Evolutionary conservation across 2,888 invertebrate genomes (phyloP), one percentile per base, ranked within the genome.

Genomic region (Spisula solida): DNA sequence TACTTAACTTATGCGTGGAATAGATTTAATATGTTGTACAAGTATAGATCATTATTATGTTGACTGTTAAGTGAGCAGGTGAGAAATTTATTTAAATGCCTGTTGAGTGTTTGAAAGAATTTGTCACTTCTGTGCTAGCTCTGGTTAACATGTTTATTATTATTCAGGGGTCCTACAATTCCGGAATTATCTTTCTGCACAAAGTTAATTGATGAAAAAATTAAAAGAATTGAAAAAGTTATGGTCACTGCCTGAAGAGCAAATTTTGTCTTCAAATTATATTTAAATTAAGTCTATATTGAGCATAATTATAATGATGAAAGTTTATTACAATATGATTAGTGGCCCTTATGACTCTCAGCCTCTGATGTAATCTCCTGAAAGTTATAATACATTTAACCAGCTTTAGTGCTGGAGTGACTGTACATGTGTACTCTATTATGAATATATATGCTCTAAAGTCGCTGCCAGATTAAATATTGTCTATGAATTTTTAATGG

Each of bases 381-480:
- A 41, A 41, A 41, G 41, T 41, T 41, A 5, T 25, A 25, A 66
- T 66, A 25, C 60, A 25, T 66, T 66, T 25, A 66, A 25, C 60
- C 25, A 66, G 60, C 0, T 66, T 66, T 66, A 2, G 25, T 12
- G 25, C 60, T 25, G 12, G 25, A 66, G 25, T 66, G n/a, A 66
- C 60, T n/a, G n/a, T 8, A n/a, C 25, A n/a, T 10, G 25, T 20
- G 8, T 66, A 66, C 25, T 66, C 6, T 25, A 66, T n/a, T 66
- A 66, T 66, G 25, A 66, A 66, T 25, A 12, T 25, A 66, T 1
- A 66, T 25, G 20, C 25, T 66, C 60, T 66, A 25, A 51, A 66
- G n/a, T 66, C n/a, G 60, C 60, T 66, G 60, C 60, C 60, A 66
- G 60, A 66, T 66, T 66, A 66, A 25, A 66, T 66, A 66, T 66